These are phyloP conservation scores for Hesperophylax magnus DNA, from an alignment of 1,140 invertebrate species.

Conservation along the genomic window DNA sequence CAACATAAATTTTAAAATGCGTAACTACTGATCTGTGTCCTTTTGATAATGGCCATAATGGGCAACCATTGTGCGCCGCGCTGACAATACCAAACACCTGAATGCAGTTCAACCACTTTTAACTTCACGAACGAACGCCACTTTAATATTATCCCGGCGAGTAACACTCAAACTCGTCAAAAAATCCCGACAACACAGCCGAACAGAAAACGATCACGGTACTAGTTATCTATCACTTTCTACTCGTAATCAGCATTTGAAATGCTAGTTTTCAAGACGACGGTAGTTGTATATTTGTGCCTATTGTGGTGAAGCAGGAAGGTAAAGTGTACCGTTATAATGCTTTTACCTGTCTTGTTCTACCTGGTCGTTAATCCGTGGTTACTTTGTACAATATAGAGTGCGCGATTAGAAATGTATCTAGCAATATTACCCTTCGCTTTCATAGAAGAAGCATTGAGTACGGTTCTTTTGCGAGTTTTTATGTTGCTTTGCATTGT, in stretches of 20 bases:
- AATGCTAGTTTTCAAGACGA: neutral
- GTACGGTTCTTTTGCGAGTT: too few species aligned
- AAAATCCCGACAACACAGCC: neutral
- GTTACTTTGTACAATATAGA: neutral
- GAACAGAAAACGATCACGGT: neutral
- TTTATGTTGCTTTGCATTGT: too few species aligned
- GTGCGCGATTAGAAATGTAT: slow-evolving; percentile 4
- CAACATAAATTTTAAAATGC: slow-evolving; percentile 4
- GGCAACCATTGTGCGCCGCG: neutral
- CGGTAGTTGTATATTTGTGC: slow-evolving; percentile 3
- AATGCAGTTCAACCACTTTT: slow-evolving; percentile 26
- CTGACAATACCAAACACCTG: slow-evolving; percentile 24
- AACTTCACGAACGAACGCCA: neutral
- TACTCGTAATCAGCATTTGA: neutral
- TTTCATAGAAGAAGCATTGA: neutral
- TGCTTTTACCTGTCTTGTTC: slow-evolving; percentile 36
- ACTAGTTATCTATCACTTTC: slow-evolving; percentile 15
- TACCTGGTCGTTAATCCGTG: neutral
- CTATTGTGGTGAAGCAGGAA: slow-evolving; percentile 28
- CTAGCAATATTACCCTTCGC: neutral
- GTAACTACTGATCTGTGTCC: slow-evolving; percentile 24
- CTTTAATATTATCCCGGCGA: neutral
- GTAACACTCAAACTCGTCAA: neutral
- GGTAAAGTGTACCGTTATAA: slow-evolving; percentile 19
- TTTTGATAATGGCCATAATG: slow-evolving; percentile 19